Evolutionary conservation across 1,140 invertebrate species (phyloP).

Genomic region (Ylistrum balloti): DNA sequence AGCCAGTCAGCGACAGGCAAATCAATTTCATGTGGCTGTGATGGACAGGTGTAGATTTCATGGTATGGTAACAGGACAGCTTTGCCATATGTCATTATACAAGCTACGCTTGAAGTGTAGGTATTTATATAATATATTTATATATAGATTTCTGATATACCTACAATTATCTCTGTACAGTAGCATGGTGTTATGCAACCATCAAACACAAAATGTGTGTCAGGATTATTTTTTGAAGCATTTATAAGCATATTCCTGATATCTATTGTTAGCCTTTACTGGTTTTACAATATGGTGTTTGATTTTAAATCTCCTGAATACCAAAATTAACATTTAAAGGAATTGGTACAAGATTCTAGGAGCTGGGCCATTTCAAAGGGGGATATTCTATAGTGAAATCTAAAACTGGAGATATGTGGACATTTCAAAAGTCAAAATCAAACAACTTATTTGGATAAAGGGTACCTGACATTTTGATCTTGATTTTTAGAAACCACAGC

Average conservation of each 20-base stretch:
- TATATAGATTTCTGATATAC: background rate
- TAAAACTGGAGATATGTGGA: background rate
- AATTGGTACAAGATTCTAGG: too few relatives aligned
- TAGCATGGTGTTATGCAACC: background rate
- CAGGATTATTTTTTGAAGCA: background rate
- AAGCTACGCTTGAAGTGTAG: background rate
- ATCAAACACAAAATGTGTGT: background rate
- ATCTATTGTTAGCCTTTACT: too few relatives aligned
- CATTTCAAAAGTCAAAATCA: background rate
- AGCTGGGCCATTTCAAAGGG: too few relatives aligned
- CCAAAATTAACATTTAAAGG: too few relatives aligned
- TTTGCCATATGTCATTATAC: background rate
- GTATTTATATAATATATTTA: background rate
- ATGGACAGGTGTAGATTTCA: slow-evolving; percentile 36
- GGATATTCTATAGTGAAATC: too few relatives aligned
- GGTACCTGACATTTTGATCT: too few relatives aligned
- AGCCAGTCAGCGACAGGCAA: slow-evolving; percentile 8
- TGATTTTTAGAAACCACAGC: too few relatives aligned
- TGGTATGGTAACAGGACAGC: slow-evolving; percentile 28
- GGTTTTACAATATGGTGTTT: too few relatives aligned
- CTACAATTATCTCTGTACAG: background rate
- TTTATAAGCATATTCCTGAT: too few relatives aligned
- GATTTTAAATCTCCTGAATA: too few relatives aligned
- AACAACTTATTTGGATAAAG: background rate
- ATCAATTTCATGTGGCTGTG: background rate